These are phyloP conservation scores for Ceratina japonica DNA, from an alignment of 1,140 invertebrate genomes.

Conservation along the genomic window DNA sequence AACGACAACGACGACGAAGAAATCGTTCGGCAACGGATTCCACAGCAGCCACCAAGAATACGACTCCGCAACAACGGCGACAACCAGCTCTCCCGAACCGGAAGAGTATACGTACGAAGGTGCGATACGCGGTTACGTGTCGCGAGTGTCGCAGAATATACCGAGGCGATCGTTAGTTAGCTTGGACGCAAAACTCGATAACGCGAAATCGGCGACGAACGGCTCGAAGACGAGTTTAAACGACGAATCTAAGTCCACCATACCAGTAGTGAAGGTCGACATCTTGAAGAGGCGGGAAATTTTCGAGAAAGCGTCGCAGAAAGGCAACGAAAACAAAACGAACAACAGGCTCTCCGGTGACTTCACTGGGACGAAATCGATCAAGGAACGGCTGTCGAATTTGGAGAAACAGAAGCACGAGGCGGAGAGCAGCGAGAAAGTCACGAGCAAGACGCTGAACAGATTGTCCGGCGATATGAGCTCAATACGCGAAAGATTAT, in stretches of 20 bases:
- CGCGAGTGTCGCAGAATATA: slow-evolving; percentile 83
- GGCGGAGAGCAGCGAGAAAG: slow-evolving; percentile 67
- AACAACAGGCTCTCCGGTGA: slow-evolving; percentile 81
- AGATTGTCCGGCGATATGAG: slow-evolving; percentile 83
- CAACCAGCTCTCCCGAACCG: slow-evolving; percentile 82
- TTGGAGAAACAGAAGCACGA: slow-evolving; percentile 81
- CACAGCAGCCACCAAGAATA: slow-evolving; percentile 76
- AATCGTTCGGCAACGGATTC: slow-evolving; percentile 61
- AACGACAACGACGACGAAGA: slow-evolving; percentile 51
- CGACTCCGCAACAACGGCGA: slow-evolving; percentile 82
- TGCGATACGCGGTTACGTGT: slow-evolving; percentile 91
- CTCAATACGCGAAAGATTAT: slow-evolving; percentile 83
- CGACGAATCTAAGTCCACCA: slow-evolving; percentile 76
- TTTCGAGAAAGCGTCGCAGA: slow-evolving; percentile 83
- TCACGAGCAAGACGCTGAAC: slow-evolving; percentile 71
- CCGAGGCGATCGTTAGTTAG: slow-evolving; percentile 70
- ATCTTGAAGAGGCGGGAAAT: slow-evolving; percentile 90
- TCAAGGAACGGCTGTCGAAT: slow-evolving; percentile 85
- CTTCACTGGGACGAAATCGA: slow-evolving; percentile 83
- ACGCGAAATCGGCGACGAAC: slow-evolving; percentile 67
- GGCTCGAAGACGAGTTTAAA: slow-evolving; percentile 69
- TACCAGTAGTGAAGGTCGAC: slow-evolving; percentile 86
- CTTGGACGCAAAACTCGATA: slow-evolving; percentile 74
- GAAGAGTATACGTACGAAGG: slow-evolving; percentile 93
- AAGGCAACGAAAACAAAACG: slow-evolving; percentile 65